Conservation (phyloP, 1,140 invertebrate species). For the Semibalanus balanoides region DNA sequence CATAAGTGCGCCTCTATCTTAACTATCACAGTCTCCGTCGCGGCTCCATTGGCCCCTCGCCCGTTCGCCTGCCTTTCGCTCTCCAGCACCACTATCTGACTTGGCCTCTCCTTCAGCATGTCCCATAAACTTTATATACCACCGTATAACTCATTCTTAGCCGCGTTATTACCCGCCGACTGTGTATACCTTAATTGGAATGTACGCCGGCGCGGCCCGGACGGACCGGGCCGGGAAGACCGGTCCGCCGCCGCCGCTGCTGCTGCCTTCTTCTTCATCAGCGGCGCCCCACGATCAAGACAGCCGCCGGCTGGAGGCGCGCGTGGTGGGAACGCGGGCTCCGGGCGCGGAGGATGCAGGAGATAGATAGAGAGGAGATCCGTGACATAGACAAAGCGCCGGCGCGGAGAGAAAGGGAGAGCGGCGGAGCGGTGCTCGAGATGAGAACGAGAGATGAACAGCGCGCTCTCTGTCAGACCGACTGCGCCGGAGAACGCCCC, state of each 20-base stretch:
- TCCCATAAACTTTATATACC: slow-evolving; percentile 1
- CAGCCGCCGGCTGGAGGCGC: too few species aligned
- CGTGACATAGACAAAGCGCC: neutral
- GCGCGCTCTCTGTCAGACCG: neutral
- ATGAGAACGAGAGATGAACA: neutral
- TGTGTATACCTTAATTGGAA: neutral
- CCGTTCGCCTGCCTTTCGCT: too few species aligned
- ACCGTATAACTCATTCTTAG: slow-evolving; percentile 2
- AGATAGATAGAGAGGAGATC: too few species aligned
- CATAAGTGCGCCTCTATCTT: neutral
- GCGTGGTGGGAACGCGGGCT: neutral
- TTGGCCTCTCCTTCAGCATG: neutral
- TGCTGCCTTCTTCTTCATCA: neutral
- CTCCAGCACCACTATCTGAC: neutral
- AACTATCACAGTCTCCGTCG: neutral
- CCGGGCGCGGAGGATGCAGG: too few species aligned
- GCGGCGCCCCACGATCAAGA: too few species aligned
- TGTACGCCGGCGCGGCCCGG: neutral
- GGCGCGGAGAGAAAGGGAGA: neutral
- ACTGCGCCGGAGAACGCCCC: too few species aligned
- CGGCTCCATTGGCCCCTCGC: too few species aligned
- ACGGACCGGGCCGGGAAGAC: too few species aligned
- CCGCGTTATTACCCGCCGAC: neutral
- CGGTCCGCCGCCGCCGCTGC: too few species aligned
- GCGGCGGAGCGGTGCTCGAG: neutral